A percentile compares a stretch with the other conserved stretches of the same genome.
phyloP scores from a whole-genome alignment of 2,888 invertebrate genomes.

The Agriopis marginaria region DNA sequence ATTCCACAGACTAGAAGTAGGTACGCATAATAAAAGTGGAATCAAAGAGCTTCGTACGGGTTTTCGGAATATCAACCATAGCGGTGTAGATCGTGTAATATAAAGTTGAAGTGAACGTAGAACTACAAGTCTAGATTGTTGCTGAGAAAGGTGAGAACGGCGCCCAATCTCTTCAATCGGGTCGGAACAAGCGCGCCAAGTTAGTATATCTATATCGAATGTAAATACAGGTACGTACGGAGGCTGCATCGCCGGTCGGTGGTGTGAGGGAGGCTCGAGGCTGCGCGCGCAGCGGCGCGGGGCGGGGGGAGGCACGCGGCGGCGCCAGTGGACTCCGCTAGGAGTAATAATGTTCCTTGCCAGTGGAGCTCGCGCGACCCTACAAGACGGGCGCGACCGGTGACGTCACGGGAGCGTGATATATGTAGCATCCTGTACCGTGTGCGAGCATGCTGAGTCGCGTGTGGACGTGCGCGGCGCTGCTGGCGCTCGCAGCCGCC shows the following conservation, averaged over 20 bases:
- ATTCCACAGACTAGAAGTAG: too few relatives aligned
- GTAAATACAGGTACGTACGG: background rate
- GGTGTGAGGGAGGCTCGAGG: constrained; percentile 6
- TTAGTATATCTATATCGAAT: background rate
- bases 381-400: constrained; percentile 30
- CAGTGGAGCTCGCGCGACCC: constrained; percentile 32
- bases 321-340: constrained; percentile 36
- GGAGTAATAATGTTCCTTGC: too few relatives aligned
- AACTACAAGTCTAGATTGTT: background rate
- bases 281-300: constrained; percentile 26
- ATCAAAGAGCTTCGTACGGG: too few relatives aligned
- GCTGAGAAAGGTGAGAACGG: background rate
- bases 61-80: too few relatives aligned
- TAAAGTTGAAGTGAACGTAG: too few relatives aligned
- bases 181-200: constrained; percentile 1
- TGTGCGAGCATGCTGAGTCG: constrained; percentile 45
- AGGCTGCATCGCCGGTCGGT: constrained; percentile 14
- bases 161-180: background rate
- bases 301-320: constrained; percentile 30
- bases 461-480: constrained; percentile 46
- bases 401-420: constrained; percentile 23
- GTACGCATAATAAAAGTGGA: too few relatives aligned
- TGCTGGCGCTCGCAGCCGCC: constrained; percentile 51
- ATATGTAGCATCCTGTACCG: constrained; percentile 10
- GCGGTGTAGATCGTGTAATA: too few relatives aligned